Conservation (phyloP, 2,113 vertebrate genomes). For the Ctenomys sociabilis region DNA sequence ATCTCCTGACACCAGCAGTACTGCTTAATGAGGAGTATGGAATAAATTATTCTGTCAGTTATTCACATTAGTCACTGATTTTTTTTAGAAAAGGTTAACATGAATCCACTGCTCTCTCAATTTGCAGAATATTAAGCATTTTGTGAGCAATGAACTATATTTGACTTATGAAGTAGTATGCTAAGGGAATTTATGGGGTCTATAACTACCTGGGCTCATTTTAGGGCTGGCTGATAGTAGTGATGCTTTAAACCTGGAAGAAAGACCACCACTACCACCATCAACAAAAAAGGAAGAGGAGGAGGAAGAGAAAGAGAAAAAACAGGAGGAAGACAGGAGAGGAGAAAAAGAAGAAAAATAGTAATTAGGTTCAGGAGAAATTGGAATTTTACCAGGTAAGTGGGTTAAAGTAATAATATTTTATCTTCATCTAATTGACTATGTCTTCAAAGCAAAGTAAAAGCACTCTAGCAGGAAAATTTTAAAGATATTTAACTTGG, state of each 20-base stretch:
- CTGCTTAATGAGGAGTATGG: constrained; percentile 15
- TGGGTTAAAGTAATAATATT: neutral
- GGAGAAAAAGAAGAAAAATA: neutral
- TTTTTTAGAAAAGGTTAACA: constrained; percentile 36
- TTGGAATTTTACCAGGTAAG: constrained; percentile 29
- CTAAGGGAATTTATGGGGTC: constrained; percentile 45
- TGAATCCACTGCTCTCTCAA: constrained; percentile 59
- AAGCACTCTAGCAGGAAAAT: neutral
- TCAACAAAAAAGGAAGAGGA: neutral
- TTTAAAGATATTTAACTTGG: neutral
- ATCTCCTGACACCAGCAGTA: neutral
- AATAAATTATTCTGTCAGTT: constrained; percentile 59
- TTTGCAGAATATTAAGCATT: constrained; percentile 54
- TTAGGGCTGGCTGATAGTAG: neutral
- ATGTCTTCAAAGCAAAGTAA: neutral
- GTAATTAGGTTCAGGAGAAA: neutral
- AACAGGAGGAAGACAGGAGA: too few species aligned
- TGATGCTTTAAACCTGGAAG: neutral
- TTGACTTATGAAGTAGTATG: constrained; percentile 24
- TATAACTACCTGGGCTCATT: neutral
- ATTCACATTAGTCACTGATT: constrained; percentile 48
- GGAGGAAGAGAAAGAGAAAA: too few species aligned
- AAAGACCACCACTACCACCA: neutral
- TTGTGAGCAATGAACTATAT: constrained; percentile 26
- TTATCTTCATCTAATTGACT: neutral